Conservation (phyloP, 2,888 invertebrate species). For the Notodonta ziczac region DNA sequence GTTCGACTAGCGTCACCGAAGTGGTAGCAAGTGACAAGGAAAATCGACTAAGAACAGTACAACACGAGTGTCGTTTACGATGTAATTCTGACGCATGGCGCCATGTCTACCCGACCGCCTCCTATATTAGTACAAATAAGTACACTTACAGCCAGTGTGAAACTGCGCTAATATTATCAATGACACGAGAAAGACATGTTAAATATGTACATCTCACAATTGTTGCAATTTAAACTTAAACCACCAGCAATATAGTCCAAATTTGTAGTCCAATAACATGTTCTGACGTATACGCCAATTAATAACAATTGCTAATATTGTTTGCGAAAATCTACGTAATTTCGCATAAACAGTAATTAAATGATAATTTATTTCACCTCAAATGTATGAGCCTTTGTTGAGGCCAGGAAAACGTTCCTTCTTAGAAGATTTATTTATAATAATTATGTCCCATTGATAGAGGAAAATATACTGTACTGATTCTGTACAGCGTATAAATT, state of each 20-base stretch:
- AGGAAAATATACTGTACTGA: too few species aligned
- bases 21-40: too few species aligned
- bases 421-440: too few species aligned
- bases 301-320: background rate
- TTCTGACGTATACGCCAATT: background rate
- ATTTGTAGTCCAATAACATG: background rate
- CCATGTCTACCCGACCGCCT: background rate
- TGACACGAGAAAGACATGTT: background rate
- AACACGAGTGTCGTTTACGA: background rate
- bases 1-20: too few species aligned
- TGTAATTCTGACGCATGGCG: background rate
- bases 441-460: too few species aligned
- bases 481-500: too few species aligned
- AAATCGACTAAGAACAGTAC: too few species aligned
- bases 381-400: slow-evolving; percentile 6
- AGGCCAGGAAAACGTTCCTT: background rate
- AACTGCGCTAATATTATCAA: background rate
- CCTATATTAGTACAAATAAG: background rate
- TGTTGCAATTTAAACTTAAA: background rate
- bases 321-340: slow-evolving; percentile 32
- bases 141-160: background rate
- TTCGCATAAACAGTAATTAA: slow-evolving; percentile 23
- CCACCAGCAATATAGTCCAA: background rate
- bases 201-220: background rate
- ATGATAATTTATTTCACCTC: slow-evolving; percentile 35